phyloP scores from a whole-genome alignment of 2,888 invertebrate genomes.

The Eueremaeus valkanovi region DNA sequence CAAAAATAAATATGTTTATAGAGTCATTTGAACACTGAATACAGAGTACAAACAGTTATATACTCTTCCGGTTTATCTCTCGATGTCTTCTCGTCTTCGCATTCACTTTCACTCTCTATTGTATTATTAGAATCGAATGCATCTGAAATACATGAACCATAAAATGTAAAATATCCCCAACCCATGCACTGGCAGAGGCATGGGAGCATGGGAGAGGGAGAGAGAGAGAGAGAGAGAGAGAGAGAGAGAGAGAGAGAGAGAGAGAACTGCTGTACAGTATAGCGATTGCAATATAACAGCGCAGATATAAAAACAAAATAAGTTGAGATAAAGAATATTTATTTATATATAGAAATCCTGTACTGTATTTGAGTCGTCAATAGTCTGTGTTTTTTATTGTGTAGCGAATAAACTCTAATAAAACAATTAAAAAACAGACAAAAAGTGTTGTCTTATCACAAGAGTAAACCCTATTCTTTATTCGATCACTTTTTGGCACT shows the following conservation, averaged over 20 bases:
- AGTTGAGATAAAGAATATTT: not conserved
- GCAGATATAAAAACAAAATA: not conserved
- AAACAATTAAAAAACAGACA: not conserved
- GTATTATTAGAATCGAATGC: not conserved
- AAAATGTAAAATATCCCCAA: constrained; percentile 1
- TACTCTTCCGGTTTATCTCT: not conserved
- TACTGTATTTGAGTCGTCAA: not conserved
- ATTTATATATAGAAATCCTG: too few species aligned
- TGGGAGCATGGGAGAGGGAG: too few species aligned
- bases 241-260: too few species aligned
- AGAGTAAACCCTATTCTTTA: not conserved
- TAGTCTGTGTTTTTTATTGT: not conserved
- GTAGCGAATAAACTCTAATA: not conserved
- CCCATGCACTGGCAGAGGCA: not conserved
- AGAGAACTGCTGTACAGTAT: too few species aligned
- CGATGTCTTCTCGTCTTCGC: not conserved
- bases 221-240: too few species aligned
- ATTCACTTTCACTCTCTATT: not conserved
- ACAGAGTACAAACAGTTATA: not conserved
- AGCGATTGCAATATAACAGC: too few species aligned
- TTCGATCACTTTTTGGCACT: not conserved
- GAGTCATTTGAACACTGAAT: not conserved
- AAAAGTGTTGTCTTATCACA: not conserved
- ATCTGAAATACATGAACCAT: constrained; percentile 2
- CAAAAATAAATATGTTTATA: not conserved